Conservation (phyloP, 2,113 vertebrate genomes). For the Phylloscopus whistleri region DNA sequence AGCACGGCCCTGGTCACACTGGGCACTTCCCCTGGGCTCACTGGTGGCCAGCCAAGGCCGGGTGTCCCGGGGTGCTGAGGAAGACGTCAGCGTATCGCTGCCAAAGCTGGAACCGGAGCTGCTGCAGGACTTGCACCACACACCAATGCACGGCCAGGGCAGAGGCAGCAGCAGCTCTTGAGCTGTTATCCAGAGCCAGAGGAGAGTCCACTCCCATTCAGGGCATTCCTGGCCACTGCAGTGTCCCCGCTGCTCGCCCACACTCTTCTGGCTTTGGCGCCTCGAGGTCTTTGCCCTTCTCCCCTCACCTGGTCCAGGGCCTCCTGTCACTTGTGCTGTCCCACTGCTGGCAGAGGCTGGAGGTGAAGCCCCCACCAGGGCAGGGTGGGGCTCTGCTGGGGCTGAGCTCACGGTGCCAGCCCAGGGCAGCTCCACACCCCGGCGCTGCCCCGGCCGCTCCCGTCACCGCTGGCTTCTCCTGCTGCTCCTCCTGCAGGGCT, state of each 20-base stretch:
- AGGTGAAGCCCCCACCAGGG: not conserved
- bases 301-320: not conserved
- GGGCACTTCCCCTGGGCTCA: not conserved
- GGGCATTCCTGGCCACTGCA: not conserved
- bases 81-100: fast-evolving
- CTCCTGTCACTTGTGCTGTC: not conserved
- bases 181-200: fast-evolving
- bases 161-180: not conserved
- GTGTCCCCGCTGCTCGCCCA: fast-evolving
- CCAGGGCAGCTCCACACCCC: not conserved
- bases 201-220: not conserved
- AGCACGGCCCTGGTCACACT: fast-evolving
- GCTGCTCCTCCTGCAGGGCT: not conserved
- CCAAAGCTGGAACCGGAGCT: fast-evolving
- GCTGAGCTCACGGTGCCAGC: not conserved
- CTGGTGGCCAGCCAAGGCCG: not conserved
- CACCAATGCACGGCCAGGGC: fast-evolving
- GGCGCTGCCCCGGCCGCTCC: fast-evolving
- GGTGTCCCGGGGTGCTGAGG: not conserved
- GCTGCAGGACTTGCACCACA: not conserved
- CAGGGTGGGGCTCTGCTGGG: fast-evolving
- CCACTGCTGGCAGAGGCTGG: not conserved
- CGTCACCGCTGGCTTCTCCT: fast-evolving
- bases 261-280: not conserved
- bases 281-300: not conserved